phyloP scores from a whole-genome alignment of 2,797 vertebrate species.

The Xiphophorus birchmanni region DNA sequence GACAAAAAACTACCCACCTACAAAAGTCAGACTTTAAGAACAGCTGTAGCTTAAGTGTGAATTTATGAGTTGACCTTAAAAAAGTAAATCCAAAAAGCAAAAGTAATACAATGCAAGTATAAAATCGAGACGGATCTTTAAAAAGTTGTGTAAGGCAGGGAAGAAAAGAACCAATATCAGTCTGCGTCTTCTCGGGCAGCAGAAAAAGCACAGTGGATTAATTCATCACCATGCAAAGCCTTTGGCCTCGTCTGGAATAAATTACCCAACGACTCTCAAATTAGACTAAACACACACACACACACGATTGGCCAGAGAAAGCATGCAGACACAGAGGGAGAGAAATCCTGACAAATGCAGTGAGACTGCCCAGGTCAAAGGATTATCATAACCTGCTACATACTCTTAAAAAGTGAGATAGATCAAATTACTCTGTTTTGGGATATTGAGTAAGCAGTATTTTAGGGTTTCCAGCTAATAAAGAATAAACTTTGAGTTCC shows the following conservation, averaged over 20 bases:
- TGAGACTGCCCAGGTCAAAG: slow-evolving; percentile 42
- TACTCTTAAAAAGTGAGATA: slow-evolving; percentile 18
- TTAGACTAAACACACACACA: slow-evolving; percentile 65
- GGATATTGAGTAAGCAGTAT: slow-evolving; percentile 20
- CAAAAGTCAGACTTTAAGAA: slow-evolving; percentile 7
- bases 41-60: slow-evolving; percentile 3
- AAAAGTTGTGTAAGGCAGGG: slow-evolving; percentile 26
- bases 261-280: slow-evolving; percentile 77
- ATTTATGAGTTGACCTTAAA: slow-evolving; percentile 9
- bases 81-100: slow-evolving; percentile 6
- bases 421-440: slow-evolving; percentile 11
- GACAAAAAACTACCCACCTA: slow-evolving; percentile 15
- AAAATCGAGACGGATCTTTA: background rate
- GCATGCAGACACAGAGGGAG: slow-evolving; percentile 47
- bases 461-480: slow-evolving; percentile 31
- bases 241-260: slow-evolving; percentile 79
- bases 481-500: slow-evolving; percentile 31
- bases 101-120: background rate
- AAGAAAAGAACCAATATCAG: slow-evolving; percentile 62
- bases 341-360: slow-evolving; percentile 52
- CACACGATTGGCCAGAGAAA: slow-evolving; percentile 46
- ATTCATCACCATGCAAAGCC: slow-evolving; percentile 77
- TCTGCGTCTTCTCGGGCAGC: slow-evolving; percentile 54
- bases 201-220: slow-evolving; percentile 80
- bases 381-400: slow-evolving; percentile 41